Evolutionary conservation across 1,140 invertebrate genomes (phyloP).

Genomic region (Drosophila azteca): DNA sequence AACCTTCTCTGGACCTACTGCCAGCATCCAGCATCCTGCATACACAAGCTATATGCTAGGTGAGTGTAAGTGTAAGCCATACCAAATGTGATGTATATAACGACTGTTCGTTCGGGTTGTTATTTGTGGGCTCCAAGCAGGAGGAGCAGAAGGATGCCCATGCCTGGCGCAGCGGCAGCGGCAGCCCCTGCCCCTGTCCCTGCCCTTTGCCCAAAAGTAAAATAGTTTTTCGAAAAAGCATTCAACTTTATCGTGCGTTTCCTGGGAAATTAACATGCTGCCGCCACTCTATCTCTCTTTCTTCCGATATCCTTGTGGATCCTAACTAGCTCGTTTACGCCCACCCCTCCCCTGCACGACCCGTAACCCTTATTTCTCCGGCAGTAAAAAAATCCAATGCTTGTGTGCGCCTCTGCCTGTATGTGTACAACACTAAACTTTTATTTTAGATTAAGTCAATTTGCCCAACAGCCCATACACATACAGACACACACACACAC

Average conservation of each 20-base stretch:
- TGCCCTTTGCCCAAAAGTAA: constrained; percentile 57
- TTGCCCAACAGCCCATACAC: constrained; percentile 40
- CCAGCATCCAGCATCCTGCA: constrained; percentile 3
- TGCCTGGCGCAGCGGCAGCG: not conserved
- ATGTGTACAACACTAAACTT: constrained; percentile 62
- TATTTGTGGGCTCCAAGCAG: constrained; percentile 23
- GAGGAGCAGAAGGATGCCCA: not conserved
- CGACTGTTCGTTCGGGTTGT: constrained; percentile 37
- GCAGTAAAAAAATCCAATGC: constrained; percentile 60
- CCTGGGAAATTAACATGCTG: constrained; percentile 79
- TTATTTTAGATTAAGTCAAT: constrained; percentile 82
- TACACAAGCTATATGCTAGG: constrained; percentile 33
- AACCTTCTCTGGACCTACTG: not conserved
- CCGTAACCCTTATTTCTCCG: not conserved
- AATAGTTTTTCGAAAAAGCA: constrained; percentile 79
- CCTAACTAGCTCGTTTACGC: constrained; percentile 49
- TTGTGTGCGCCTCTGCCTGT: constrained; percentile 26
- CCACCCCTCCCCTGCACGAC: constrained; percentile 13
- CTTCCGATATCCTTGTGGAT: constrained; percentile 3
- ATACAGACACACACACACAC: constrained; percentile 3
- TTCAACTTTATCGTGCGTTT: constrained; percentile 81
- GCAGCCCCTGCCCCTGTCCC: no score
- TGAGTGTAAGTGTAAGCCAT: constrained; percentile 5
- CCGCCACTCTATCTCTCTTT: constrained; percentile 1
- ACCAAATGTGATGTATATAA: constrained; percentile 69